Evolutionary conservation across 2,888 invertebrate genomes (phyloP).

Genomic region (Drosophila niveifrons): DNA sequence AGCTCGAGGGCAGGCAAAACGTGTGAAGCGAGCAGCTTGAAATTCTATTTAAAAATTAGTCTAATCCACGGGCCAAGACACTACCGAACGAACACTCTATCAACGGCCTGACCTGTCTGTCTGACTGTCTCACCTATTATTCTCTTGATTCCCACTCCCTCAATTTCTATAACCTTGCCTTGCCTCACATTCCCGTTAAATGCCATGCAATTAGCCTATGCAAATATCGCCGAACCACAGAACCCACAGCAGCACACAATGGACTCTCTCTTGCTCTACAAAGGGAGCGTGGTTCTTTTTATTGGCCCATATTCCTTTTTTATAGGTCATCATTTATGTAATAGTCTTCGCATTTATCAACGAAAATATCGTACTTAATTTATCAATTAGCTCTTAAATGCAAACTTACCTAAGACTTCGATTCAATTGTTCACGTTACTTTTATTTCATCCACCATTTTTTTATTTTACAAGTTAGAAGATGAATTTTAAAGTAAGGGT

Average conservation of each 20-base stretch:
- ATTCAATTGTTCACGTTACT: too few relatives aligned
- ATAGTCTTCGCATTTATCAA: constrained; percentile 1
- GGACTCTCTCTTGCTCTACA: constrained; percentile 32
- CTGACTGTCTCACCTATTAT: constrained; percentile 4
- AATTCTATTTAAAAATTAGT: constrained; percentile 82
- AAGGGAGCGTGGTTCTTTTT: constrained; percentile 48
- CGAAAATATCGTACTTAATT: not conserved
- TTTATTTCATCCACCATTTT: too few relatives aligned
- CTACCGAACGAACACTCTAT: constrained; percentile 48
- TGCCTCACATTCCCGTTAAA: constrained; percentile 19
- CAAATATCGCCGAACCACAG: constrained; percentile 65
- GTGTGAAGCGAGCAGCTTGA: constrained; percentile 61
- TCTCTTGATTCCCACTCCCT: not conserved
- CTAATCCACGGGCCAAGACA: constrained; percentile 65
- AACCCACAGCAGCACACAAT: constrained; percentile 55
- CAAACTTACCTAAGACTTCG: not conserved
- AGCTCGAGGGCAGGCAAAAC: constrained; percentile 44
- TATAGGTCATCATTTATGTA: constrained; percentile 27
- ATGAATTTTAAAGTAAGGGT: too few relatives aligned
- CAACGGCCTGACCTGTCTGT: constrained; percentile 21
- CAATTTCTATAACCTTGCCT: not conserved
- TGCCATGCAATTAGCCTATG: constrained; percentile 52
- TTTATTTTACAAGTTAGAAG: too few relatives aligned
- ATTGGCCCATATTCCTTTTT: constrained; percentile 30
- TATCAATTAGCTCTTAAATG: not conserved